Conservation (phyloP, 2,888 invertebrate genomes). For the Agrypnus murinus region DNA sequence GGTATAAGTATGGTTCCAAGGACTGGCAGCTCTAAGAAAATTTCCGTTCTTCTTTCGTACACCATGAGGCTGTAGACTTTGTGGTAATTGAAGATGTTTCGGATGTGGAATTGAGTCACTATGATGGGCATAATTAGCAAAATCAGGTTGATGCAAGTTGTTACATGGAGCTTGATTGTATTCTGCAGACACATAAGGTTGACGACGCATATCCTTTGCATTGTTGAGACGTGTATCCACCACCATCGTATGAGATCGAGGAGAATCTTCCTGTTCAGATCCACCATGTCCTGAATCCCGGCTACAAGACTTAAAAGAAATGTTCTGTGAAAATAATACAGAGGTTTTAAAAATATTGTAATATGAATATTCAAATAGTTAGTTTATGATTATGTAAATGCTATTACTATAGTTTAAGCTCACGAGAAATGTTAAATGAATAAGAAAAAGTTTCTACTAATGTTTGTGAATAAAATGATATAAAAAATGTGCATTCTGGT, state of each 20-base stretch:
- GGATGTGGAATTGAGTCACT: constrained; percentile 63
- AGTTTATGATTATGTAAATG: too few relatives aligned
- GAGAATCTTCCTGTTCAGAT: constrained; percentile 80
- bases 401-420: too few relatives aligned
- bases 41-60: constrained; percentile 66
- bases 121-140: constrained; percentile 64
- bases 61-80: constrained; percentile 63
- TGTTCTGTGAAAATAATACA: constrained; percentile 77
- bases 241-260: constrained; percentile 75
- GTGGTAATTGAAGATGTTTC: constrained; percentile 64
- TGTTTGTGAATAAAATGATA: too few relatives aligned
- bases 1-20: constrained; percentile 85
- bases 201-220: constrained; percentile 74
- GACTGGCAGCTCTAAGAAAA: constrained; percentile 73
- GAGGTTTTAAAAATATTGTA: constrained; percentile 1
- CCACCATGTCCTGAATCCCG: constrained; percentile 79
- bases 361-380: neutral
- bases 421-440: too few relatives aligned
- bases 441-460: too few relatives aligned
- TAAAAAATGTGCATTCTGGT: too few relatives aligned
- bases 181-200: constrained; percentile 69
- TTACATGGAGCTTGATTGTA: constrained; percentile 67
- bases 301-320: constrained; percentile 87
- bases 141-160: constrained; percentile 62
- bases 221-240: constrained; percentile 74